Conservation (phyloP, 2,113 vertebrate genomes). For the Clarias gariepinus region DNA sequence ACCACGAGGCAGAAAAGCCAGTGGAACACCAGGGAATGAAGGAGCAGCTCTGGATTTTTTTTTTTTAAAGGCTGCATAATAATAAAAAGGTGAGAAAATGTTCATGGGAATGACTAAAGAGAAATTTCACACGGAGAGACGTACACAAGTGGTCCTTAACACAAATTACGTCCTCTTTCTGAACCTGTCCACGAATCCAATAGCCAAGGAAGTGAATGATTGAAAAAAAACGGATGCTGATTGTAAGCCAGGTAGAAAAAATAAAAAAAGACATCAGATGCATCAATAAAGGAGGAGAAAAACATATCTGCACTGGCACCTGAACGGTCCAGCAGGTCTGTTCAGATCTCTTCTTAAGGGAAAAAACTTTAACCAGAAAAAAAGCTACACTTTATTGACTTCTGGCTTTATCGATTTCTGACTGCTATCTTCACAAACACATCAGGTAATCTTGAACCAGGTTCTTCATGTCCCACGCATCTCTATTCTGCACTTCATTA, state of each 20-base stretch:
- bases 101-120: background rate
- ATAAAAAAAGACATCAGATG: slow-evolving; percentile 21
- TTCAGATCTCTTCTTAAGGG: background rate
- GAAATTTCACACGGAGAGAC: background rate
- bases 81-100: background rate
- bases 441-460: background rate
- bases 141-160: background rate
- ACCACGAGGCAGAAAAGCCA: slow-evolving; percentile 13
- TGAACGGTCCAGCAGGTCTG: slow-evolving; percentile 12
- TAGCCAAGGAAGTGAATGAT: background rate
- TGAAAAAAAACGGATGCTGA: background rate
- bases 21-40: background rate
- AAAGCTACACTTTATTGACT: background rate
- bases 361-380: background rate
- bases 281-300: slow-evolving; percentile 9
- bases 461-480: background rate
- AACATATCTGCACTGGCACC: background rate
- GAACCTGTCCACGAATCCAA: background rate
- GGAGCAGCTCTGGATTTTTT: background rate
- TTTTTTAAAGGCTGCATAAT: background rate
- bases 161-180: background rate
- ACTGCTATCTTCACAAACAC: background rate
- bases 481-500: background rate
- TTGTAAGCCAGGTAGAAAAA: slow-evolving; percentile 37
- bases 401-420: background rate